Evolutionary conservation across 2,888 invertebrate genomes (phyloP), one percentile per base, ranked within the genome.

Genomic region (Hoplodrina ambigua): DNA sequence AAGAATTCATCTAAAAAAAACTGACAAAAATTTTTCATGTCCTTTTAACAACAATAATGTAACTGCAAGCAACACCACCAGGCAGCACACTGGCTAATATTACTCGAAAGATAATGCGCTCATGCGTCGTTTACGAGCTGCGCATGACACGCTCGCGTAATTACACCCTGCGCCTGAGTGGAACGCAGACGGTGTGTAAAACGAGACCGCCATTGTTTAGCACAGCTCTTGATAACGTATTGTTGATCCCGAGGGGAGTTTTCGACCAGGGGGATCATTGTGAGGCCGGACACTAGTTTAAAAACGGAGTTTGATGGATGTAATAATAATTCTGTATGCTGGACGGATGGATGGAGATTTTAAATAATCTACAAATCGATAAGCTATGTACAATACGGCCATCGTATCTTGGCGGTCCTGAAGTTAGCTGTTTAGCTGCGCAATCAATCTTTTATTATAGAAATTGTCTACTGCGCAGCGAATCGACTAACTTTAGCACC

Each of bases 111-210:
- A 83, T 83, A 83, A 83, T 75, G 68, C 72, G 71, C 69, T 77
- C 82, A 82, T 79, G 83, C 79, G 69, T 85, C 77, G 77, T 83
- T 83, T 82, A 81, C 80, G 75, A 80, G 76, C 81, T 72, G 74
- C 75, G 83, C 82, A 82, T 81, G 80, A 83, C 85, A 85, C 74
- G 85, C 86, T 81, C 77, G 78, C 72, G 79, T 87, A 87, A 88
- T 86, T 86, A 85, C 83, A 75, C 78, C 75, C 75, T 84, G 85
- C 85, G 85, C 82, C 68, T 66, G 87, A 84, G 82, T 84, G 76
- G 83, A 80, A 81, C 71, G 58, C 78, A 71, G 74, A 57, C 76
- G 79, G 81, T 80, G 78, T 74, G 79, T 78, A 58, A 79, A 84
- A 65, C 58, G 71, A 83, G 72, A 59, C 65, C 62, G 62, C 72